Conservation (phyloP, 2,113 vertebrate genomes). For the Laticauda laticaudata region DNA sequence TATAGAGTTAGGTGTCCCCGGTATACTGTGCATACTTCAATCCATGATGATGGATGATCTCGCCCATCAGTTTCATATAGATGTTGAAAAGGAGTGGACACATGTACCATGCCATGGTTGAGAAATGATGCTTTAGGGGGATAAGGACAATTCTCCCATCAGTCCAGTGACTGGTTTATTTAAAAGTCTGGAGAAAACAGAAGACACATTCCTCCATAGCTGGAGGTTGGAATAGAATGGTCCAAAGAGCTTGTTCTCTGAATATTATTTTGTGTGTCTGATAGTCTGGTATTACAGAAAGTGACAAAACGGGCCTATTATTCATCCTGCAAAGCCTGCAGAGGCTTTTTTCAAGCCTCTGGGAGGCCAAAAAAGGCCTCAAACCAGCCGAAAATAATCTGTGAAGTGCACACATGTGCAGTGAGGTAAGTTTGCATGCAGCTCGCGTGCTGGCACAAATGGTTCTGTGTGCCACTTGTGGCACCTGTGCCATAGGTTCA, state of each 20-base stretch:
- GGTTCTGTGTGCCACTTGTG: too few species aligned
- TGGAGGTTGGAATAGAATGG: background rate
- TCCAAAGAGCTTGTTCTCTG: background rate
- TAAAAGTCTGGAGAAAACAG: background rate
- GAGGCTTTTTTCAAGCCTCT: too few species aligned
- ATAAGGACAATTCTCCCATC: background rate
- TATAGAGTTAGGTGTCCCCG: background rate
- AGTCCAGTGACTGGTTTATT: background rate
- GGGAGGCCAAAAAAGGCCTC: too few species aligned
- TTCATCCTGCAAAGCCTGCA: too few species aligned
- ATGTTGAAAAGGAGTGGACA: background rate
- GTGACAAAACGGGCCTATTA: too few species aligned
- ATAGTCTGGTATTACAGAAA: too few species aligned
- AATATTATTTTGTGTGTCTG: background rate
- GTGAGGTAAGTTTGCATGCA: too few species aligned
- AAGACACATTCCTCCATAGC: background rate
- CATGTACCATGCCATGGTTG: background rate
- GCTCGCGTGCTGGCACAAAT: too few species aligned
- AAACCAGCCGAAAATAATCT: too few species aligned
- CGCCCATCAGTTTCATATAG: background rate
- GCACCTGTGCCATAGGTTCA: too few species aligned
- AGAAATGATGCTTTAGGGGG: background rate
- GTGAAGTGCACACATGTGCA: too few species aligned
- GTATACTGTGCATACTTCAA: background rate
- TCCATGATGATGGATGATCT: background rate